These are phyloP conservation scores for Tetheella fluctuosa DNA, from an alignment of 2,888 invertebrate species.

Conservation along the genomic window DNA sequence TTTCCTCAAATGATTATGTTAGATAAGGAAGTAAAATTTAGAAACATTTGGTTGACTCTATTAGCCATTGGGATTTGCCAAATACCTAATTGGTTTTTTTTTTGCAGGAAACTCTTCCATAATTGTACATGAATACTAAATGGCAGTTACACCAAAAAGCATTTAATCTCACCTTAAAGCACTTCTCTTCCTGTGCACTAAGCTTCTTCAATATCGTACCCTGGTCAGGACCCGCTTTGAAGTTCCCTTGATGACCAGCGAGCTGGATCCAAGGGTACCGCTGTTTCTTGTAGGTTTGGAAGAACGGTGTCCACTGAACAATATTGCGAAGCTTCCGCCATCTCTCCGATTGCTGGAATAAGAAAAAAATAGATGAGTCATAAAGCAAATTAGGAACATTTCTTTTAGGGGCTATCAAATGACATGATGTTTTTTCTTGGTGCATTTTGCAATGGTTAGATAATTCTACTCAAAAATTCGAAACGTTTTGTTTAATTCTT, in stretches of 20 bases:
- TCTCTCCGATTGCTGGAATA: conserved; percentile 91
- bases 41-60: too few relatives aligned
- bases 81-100: too few relatives aligned
- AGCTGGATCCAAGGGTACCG: conserved; percentile 98
- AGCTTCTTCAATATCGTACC: conserved; percentile 97
- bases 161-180: conserved; percentile 87
- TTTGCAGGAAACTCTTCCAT: too few relatives aligned
- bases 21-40: too few relatives aligned
- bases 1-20: too few relatives aligned
- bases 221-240: conserved; percentile 95
- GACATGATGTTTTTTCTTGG: too few relatives aligned
- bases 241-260: conserved; percentile 97
- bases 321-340: conserved; percentile 97
- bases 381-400: not conserved
- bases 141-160: too few relatives aligned
- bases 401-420: too few relatives aligned
- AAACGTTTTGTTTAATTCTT: too few relatives aligned
- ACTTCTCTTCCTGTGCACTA: conserved; percentile 94
- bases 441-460: too few relatives aligned
- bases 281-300: conserved; percentile 98
- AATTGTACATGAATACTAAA: too few relatives aligned
- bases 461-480: not conserved
- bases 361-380: conserved; percentile 30
- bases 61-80: too few relatives aligned
- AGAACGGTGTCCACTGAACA: conserved; percentile 98